phyloP scores from a whole-genome alignment of 2,113 vertebrate species.

The Nerophis ophidion region DNA sequence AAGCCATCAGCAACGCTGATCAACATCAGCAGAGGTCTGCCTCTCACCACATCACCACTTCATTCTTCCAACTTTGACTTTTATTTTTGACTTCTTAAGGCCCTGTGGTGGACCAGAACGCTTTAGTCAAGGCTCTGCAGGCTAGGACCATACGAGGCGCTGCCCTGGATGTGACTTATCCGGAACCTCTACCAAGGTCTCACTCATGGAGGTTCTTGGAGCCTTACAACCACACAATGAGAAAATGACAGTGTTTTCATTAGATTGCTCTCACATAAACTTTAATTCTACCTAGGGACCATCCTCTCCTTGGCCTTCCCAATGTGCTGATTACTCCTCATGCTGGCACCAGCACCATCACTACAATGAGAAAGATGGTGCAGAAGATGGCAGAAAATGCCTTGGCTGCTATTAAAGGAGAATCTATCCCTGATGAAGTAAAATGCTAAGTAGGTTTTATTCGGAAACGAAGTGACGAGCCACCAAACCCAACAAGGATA shows the following conservation, averaged over 20 bases:
- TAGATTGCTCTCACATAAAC: background rate
- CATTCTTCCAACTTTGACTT: background rate
- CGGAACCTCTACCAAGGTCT: slow-evolving; percentile 73
- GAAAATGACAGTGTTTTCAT: too few relatives aligned
- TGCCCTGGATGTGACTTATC: slow-evolving; percentile 69
- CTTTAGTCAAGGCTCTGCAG: slow-evolving; percentile 66
- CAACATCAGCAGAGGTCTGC: slow-evolving; percentile 60
- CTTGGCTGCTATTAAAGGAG: slow-evolving; percentile 49
- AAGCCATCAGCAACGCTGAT: slow-evolving; percentile 61
- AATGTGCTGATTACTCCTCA: slow-evolving; percentile 62
- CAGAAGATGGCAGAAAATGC: slow-evolving; percentile 51
- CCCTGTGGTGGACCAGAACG: slow-evolving; percentile 69
- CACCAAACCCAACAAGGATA: too few relatives aligned
- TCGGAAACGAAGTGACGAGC: too few relatives aligned
- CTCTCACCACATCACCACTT: background rate
- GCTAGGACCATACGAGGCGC: slow-evolving; percentile 44
- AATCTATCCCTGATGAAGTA: slow-evolving; percentile 50
- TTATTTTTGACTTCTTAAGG: slow-evolving; percentile 41
- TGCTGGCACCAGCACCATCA: slow-evolving; percentile 36
- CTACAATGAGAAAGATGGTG: slow-evolving; percentile 30
- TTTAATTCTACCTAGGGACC: slow-evolving; percentile 43
- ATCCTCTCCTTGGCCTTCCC: slow-evolving; percentile 53
- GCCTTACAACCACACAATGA: background rate
- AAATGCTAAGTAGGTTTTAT: slow-evolving; percentile 7
- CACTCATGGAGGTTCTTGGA: background rate